Evolutionary conservation across 2,888 invertebrate genomes (phyloP), one percentile per base, ranked within the genome.

Genomic region (Apamea epomidion): DNA sequence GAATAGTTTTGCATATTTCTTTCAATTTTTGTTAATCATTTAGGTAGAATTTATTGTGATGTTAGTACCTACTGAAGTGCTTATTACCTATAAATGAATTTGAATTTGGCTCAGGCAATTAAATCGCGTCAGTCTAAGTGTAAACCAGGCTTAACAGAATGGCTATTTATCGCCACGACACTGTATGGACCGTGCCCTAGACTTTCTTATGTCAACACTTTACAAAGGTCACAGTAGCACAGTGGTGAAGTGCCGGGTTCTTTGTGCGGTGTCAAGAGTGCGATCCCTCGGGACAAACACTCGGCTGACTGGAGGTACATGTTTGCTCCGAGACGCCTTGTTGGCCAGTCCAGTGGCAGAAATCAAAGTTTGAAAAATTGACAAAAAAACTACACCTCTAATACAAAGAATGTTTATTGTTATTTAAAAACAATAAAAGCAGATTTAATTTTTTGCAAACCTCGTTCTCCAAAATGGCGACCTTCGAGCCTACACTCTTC

Each of bases 221-320:
- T 48, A 58, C 18, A 18, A 62, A 10, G 37, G 25, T n/a, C 42
- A 8, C 48, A 29, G 65, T 37, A 65, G 21, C 45, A 37, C 29
- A 65, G 60, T 21, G 29, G 29, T 72, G 25, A 73, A 67, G 65
- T 72, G 48, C 21, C 8, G 25, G 5, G 42, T 21, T 16, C 21
- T 51, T 51, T 76, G 51, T 42, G 48, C 48, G 21, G 4, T 48
- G 54, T 29, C 62, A 54, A 25, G n/a, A 67, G 42, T 29, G 73
- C 48, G 67, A 51, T 73, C 80, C 73, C 80, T 32, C 21, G 80
- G 42, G 80, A 67, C 51, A 72, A 67, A 80, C 80, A 72, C 80
- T 72, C 42, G 29, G 10, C 25, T 69, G 14, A 62, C 29, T 62
- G n/a, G n/a, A 60, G 58, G 29, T 14, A 65, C 54, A 54, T 80